Percentiles rank a stretch among this genome's conserved stretches.
phyloP scores from a whole-genome alignment of 2,888 invertebrate genomes.

The Andrena minutula region DNA sequence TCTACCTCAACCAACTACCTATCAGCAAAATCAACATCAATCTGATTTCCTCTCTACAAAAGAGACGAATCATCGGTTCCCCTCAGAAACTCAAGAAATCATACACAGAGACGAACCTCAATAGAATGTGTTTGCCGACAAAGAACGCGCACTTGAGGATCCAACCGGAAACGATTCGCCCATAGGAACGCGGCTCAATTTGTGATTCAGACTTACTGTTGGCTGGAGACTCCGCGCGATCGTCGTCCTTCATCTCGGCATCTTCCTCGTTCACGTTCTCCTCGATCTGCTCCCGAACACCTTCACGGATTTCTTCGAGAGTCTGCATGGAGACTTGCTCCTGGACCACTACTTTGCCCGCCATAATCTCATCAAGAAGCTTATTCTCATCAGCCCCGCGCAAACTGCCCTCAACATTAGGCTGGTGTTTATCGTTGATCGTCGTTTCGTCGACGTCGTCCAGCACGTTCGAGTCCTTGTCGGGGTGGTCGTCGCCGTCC shows the following conservation, averaged over 20 bases:
- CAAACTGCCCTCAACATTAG: conserved; percentile 13
- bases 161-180: background rate
- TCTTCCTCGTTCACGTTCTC: conserved; percentile 28
- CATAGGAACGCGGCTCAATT: conserved; percentile 43
- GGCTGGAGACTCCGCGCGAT: conserved; percentile 71
- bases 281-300: conserved; percentile 4
- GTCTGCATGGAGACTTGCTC: background rate
- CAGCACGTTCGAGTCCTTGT: conserved; percentile 5
- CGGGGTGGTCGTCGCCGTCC: background rate
- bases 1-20: too few species aligned
- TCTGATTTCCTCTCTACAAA: background rate
- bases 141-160: conserved; percentile 33
- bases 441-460: conserved; percentile 10
- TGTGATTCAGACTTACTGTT: conserved; percentile 71
- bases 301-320: conserved; percentile 8
- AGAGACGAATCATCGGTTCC: background rate
- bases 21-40: background rate
- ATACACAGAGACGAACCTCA: conserved; percentile 43
- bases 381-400: conserved; percentile 5
- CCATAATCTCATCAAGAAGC: background rate
- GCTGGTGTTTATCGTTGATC: background rate
- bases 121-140: conserved; percentile 25
- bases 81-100: conserved; percentile 32
- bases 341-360: background rate
- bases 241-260: conserved; percentile 10